Percentiles rank a stretch among this genome's conserved stretches.
phyloP scores from a whole-genome alignment of 1,140 invertebrate genomes.

The Drosophila eugracilis region DNA sequence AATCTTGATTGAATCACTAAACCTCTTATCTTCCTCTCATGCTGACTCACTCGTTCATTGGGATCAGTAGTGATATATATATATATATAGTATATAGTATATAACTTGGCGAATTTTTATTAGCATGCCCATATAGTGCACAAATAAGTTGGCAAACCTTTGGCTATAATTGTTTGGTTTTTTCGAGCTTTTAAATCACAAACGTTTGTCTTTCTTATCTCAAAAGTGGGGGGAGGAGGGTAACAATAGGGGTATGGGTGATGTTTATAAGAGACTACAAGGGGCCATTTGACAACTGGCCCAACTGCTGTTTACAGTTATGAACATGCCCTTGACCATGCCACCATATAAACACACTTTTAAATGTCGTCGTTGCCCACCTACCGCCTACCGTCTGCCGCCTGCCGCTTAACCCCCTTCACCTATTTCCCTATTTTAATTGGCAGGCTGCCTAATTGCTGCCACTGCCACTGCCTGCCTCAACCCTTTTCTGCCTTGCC shows the following conservation, averaged over 20 bases:
- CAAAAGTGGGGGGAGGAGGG: too few relatives aligned
- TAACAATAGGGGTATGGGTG: neutral
- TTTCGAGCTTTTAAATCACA: neutral
- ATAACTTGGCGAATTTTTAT: slow-evolving; percentile 12
- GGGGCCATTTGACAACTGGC: neutral
- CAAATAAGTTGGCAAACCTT: slow-evolving; percentile 4
- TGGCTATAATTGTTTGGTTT: slow-evolving; percentile 10
- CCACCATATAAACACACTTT: neutral
- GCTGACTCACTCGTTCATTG: slow-evolving; percentile 15
- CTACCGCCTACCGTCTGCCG: too few relatives aligned
- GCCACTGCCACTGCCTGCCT: slow-evolving; percentile 5
- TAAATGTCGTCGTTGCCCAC: too few relatives aligned
- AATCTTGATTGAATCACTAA: slow-evolving; percentile 36
- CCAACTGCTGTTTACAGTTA: slow-evolving; percentile 44
- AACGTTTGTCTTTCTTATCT: neutral
- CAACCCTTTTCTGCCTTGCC: slow-evolving; percentile 44
- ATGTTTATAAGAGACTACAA: too few relatives aligned
- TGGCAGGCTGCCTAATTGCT: slow-evolving; percentile 73
- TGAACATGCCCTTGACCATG: slow-evolving; percentile 64
- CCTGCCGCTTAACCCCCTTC: too few relatives aligned
- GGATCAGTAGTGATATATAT: slow-evolving; percentile 26
- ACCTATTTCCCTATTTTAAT: neutral
- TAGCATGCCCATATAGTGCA: slow-evolving; percentile 10
- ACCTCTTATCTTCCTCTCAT: slow-evolving; percentile 13
- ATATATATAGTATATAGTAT: neutral